Conservation (phyloP, 2,888 invertebrate species). For the Thecocarcelia acutangulata region DNA sequence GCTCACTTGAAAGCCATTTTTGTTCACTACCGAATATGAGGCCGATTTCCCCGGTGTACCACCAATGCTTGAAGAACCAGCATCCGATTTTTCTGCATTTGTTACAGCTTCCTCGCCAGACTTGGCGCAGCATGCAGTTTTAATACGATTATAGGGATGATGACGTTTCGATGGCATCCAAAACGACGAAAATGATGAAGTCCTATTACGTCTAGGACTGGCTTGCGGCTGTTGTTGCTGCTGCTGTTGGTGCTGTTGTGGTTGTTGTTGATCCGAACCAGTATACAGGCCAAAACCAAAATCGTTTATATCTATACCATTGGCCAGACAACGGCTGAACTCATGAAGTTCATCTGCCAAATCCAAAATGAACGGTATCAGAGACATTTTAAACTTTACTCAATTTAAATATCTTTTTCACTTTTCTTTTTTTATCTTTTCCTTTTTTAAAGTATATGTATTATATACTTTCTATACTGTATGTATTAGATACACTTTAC, state of each 20-base stretch:
- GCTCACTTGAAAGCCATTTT: constrained; percentile 87
- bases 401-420: no score
- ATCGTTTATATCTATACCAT: constrained; percentile 76
- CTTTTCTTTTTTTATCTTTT: constrained; percentile 8
- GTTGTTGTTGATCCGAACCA: constrained; percentile 71
- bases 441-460: constrained; percentile 12
- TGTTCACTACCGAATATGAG: constrained; percentile 80
- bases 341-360: constrained; percentile 75
- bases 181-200: constrained; percentile 68
- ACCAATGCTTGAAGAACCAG: constrained; percentile 41
- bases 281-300: constrained; percentile 79
- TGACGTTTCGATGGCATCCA: constrained; percentile 71
- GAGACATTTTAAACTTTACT: constrained; percentile 71
- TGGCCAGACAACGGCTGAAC: constrained; percentile 70
- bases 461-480: constrained; percentile 32
- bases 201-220: constrained; percentile 70
- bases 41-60: constrained; percentile 68
- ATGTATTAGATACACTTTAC: not conserved
- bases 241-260: constrained; percentile 70
- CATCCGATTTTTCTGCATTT: constrained; percentile 54
- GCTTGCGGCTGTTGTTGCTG: constrained; percentile 71
- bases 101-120: constrained; percentile 47
- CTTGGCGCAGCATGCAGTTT: constrained; percentile 69
- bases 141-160: constrained; percentile 71
- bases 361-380: constrained; percentile 75